Conservation (phyloP, 2,797 vertebrate genomes). For the Sarcophilus harrisii region DNA sequence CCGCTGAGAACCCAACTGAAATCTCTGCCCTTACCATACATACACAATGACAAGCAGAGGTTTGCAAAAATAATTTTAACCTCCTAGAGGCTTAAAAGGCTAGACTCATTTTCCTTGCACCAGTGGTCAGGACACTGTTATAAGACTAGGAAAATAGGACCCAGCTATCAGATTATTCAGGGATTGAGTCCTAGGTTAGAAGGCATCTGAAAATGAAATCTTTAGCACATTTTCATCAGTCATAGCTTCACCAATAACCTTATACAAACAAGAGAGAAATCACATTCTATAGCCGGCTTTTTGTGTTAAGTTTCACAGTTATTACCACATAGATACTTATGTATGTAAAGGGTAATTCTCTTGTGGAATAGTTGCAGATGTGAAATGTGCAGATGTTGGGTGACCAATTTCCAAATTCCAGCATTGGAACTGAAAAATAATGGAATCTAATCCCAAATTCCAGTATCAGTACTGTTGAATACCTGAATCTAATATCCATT, state of each 20-base stretch:
- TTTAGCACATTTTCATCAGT: background rate
- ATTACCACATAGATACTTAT: background rate
- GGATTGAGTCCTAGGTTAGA: background rate
- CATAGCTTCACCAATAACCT: background rate
- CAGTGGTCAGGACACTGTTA: background rate
- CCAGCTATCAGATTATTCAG: background rate
- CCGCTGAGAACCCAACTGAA: background rate
- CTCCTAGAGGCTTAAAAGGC: background rate
- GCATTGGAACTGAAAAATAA: background rate
- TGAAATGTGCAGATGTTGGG: background rate
- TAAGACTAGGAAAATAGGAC: background rate
- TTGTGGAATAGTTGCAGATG: background rate
- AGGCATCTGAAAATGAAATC: background rate
- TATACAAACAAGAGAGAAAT: background rate
- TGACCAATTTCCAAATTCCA: background rate
- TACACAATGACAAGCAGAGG: background rate
- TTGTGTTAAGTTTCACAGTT: background rate
- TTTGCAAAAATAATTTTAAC: background rate
- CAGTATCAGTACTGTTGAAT: slow-evolving; percentile 1
- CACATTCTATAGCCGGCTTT: background rate
- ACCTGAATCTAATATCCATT: background rate
- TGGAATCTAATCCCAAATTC: background rate
- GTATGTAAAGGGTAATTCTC: background rate
- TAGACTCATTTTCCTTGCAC: background rate
- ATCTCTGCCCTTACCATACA: background rate